These are phyloP conservation scores for Standfussiana lucernea DNA, from an alignment of 2,888 invertebrate genomes.

Conservation along the genomic window DNA sequence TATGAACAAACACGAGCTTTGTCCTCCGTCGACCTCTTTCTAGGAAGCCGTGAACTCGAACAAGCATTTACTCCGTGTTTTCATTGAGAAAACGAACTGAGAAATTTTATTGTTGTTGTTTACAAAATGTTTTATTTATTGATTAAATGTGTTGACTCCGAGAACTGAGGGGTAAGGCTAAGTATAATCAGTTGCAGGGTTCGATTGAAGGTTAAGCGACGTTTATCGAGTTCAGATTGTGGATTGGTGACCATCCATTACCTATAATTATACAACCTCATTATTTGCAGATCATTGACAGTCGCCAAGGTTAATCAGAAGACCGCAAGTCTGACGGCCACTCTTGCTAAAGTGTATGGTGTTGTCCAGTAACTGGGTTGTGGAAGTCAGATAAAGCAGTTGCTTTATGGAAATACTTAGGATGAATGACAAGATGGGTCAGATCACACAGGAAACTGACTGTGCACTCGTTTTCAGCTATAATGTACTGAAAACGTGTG, in stretches of 20 bases:
- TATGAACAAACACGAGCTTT: slow-evolving; percentile 11
- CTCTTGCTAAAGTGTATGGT: no score
- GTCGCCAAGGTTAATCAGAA: neutral
- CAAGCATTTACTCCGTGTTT: neutral
- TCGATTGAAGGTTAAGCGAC: neutral
- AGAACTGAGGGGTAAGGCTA: neutral
- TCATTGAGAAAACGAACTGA: neutral
- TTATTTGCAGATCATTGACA: neutral
- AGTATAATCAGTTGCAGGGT: neutral
- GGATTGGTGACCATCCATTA: neutral
- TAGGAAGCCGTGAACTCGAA: neutral
- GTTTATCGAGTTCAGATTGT: neutral
- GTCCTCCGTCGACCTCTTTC: neutral
- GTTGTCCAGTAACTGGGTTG: no score
- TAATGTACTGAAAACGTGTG: neutral
- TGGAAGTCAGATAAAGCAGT: neutral
- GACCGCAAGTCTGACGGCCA: no score
- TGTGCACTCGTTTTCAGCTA: neutral
- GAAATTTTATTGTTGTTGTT: neutral
- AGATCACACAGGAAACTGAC: no score
- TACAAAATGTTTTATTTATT: neutral
- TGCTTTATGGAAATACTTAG: no score
- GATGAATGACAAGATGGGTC: neutral
- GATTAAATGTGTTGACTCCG: neutral
- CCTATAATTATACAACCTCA: no score